A percentile compares a stretch with the other conserved stretches of the same genome.
phyloP scores from a whole-genome alignment of 2,888 invertebrate species.

The Blera fallax region DNA sequence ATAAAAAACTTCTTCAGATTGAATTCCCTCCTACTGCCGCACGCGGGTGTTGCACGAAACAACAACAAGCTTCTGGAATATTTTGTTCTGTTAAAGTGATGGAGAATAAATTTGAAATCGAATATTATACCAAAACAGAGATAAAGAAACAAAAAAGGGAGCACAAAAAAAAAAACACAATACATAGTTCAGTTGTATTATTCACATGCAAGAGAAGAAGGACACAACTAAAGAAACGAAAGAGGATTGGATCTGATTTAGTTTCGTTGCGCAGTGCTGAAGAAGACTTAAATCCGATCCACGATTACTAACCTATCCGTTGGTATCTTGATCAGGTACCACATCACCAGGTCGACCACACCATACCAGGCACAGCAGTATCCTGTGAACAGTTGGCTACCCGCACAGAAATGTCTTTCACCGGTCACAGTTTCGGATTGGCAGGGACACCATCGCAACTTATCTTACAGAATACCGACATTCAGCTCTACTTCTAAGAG shows the following conservation, averaged over 20 bases:
- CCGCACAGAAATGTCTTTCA: constrained; percentile 46
- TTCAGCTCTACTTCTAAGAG: constrained; percentile 14
- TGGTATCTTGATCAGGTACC: constrained; percentile 39
- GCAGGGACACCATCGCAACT: constrained; percentile 64
- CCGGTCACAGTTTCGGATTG: constrained; percentile 58
- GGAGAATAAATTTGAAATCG: constrained; percentile 20
- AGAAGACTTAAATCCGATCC: not conserved
- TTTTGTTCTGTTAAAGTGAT: constrained; percentile 3
- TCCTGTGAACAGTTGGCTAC: constrained; percentile 56
- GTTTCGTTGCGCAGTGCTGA: constrained; percentile 8
- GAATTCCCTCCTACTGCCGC: not conserved
- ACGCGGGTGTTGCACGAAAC: constrained; percentile 62
- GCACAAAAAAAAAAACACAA: not conserved
- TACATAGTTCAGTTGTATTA: constrained; percentile 2
- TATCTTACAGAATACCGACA: constrained; percentile 24
- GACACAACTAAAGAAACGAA: not conserved
- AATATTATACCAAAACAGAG: no score
- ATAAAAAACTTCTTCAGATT: not conserved
- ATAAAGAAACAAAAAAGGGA: no score
- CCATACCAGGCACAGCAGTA: constrained; percentile 11
- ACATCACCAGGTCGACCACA: constrained; percentile 40
- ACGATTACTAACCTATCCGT: not conserved
- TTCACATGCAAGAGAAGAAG: constrained; percentile 15
- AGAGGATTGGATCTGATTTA: constrained; percentile 31
- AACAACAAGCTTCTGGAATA: not conserved